Base-by-base conservation (phyloP, 2,888 invertebrate genomes). In the Diarsia dahlii region DNA sequence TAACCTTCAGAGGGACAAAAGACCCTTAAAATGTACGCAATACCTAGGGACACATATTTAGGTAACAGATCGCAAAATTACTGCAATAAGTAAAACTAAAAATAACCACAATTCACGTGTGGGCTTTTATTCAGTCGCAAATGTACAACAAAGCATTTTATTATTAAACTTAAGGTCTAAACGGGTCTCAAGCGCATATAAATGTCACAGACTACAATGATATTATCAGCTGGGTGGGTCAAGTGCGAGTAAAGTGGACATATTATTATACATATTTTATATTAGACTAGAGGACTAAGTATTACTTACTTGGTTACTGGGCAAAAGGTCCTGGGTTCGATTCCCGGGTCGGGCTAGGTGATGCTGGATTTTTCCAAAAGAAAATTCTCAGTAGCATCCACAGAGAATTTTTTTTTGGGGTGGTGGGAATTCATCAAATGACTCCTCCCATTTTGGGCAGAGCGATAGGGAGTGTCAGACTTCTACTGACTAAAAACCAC, bases 131-230 rank as follows among this genome's bases (percentile, higher is more conserved):
- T 60, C 34, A n/a, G 28, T 15, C 28, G 58, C 15, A 62, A 39
- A 23, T 77, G 9, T 28, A 52, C 60, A 76, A 77, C 67, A 68
- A 68, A 60, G 46, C 45, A 77, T 68, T 77, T 64, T 56, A 50
- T 79, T 64, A 56, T 58, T 18, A 56, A 64, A 71, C 23, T n/a
- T n/a, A 15, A 48, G 23, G 23, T 39, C 39, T 48, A 56, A 50
- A 64, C 63, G n/a, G 48, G 56, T 63, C 28, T 71, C 12, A 18
- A 12, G 48, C 20, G 39, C 34, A 50, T 64, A 71, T 71, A 56
- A 71, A 77, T 69, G 50, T 60, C 45, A 48, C 10, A 12, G 12
- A 46, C 23, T 12, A 77, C 69, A 78, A 50, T 60, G n/a, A n/a
- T n/a, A 18, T 52, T 52, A 46, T 78, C 56, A 67, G n/a, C 13